Evolutionary conservation across 2,797 vertebrate species (phyloP).

Genomic region (Cetoscarus ocellatus): DNA sequence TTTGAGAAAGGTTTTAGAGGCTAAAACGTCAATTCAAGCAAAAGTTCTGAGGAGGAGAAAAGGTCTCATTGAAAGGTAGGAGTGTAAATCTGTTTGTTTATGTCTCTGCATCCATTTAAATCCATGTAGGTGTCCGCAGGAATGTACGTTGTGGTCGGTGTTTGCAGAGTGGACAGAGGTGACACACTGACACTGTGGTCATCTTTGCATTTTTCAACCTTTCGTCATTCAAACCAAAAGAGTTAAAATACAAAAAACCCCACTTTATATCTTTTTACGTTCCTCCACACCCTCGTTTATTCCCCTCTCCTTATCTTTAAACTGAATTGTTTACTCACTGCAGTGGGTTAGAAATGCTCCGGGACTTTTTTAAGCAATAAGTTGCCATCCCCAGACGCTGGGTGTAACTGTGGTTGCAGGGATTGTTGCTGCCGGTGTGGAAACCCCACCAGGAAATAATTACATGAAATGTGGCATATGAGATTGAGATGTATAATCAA

Average conservation of each 20-base stretch:
- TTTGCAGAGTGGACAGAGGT: background rate
- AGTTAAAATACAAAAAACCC: background rate
- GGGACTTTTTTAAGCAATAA: constrained; percentile 58
- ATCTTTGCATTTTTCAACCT: background rate
- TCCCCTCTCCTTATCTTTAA: background rate
- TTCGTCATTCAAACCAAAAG: background rate
- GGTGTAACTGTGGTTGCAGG: constrained; percentile 68
- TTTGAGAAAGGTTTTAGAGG: background rate
- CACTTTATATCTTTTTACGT: background rate
- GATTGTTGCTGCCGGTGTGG: constrained; percentile 43
- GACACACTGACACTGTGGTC: constrained; percentile 6
- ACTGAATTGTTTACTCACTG: constrained; percentile 44
- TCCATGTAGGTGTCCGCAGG: constrained; percentile 16
- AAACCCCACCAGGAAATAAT: constrained; percentile 67
- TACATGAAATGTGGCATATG: constrained; percentile 63
- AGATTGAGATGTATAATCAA: constrained; percentile 28
- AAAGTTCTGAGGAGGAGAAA: constrained; percentile 6
- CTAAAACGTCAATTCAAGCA: too few species aligned
- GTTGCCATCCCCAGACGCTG: constrained; percentile 70
- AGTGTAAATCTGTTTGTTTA: constrained; percentile 16
- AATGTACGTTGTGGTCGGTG: constrained; percentile 31
- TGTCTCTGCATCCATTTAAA: background rate
- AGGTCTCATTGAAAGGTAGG: constrained; percentile 58
- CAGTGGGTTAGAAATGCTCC: constrained; percentile 27
- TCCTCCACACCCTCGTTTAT: background rate